Base-by-base conservation (phyloP, 2,113 vertebrate genomes). In the Pan paniscus region DNA sequence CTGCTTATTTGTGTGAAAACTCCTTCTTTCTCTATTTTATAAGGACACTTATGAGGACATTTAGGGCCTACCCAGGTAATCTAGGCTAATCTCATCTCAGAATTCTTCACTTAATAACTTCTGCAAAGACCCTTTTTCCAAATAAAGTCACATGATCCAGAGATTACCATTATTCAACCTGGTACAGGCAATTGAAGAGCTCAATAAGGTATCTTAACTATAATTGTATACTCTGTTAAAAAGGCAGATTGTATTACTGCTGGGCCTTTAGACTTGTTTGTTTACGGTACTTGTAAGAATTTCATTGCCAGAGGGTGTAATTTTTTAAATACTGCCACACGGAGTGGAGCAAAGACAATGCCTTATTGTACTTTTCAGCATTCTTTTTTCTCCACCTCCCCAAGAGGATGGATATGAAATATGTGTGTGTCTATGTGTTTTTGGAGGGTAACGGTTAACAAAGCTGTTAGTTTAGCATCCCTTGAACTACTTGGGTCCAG, bases 231-330 rank as follows among this genome's bases (percentile, higher is more conserved):
- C 23, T 89, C 72, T 87, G 52, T 78, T 93, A 76, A 78, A 70
- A 78, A 43, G 38, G 72, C 57, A 52, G 81, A 46, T 83, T 2
- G 0, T 73, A 38, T 92, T 48, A 67, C 82, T 40, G 22, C 73
- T 13, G 4, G 89, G 67, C 23, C 88, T 79, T 92, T 23, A 68
- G 40, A 52, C 84, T 89, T 91, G 79, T 94, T 90, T 93, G 61
- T 82, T 90, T 82, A 4, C 73, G 38, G 90, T 48, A 57, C 72
- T 89, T 94, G 76, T 20, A 96, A 96, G 94, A 92, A 82, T 89
- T 67, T 94, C 73, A 50, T 55, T 86, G 94, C 97, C 59, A 64
- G 73, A 96, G 85, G 64, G 52, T 68, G 40, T 89, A 55, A 73
- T 94, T 93, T 94, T 94, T 80, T 83, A 81, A 86, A 59, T 38